phyloP scores from a whole-genome alignment of 2,113 vertebrate species.

The Sisor rabdophorus region DNA sequence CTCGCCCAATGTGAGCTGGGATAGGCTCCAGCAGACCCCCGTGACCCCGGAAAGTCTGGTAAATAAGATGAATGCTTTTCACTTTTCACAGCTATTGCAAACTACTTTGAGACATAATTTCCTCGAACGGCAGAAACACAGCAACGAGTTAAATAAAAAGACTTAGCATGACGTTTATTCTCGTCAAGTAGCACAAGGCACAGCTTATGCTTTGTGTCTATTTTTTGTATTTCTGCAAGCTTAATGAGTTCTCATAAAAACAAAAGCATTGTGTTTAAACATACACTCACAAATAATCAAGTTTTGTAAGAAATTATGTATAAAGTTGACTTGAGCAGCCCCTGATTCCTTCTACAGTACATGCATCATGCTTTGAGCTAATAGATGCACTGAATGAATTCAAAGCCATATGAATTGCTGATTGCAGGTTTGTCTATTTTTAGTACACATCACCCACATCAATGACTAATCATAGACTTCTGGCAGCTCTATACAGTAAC shows the following conservation, averaged over 20 bases:
- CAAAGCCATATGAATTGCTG: constrained; percentile 9
- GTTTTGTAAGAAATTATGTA: background rate
- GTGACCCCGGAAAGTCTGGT: no score
- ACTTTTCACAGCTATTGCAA: no score
- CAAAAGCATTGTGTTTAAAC: background rate
- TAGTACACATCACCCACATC: background rate
- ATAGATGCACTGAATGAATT: constrained; percentile 9
- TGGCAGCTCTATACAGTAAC: background rate
- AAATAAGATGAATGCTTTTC: no score
- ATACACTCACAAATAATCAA: background rate
- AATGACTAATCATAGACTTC: constrained; percentile 1
- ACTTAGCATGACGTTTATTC: background rate
- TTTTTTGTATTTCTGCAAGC: background rate
- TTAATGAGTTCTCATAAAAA: background rate
- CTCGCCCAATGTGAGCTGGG: no score
- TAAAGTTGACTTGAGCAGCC: background rate
- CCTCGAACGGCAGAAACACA: background rate
- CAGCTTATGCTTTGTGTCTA: background rate
- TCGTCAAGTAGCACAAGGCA: background rate
- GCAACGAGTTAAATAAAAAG: background rate
- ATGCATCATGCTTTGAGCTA: constrained; percentile 2
- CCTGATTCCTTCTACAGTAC: background rate
- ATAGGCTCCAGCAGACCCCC: no score
- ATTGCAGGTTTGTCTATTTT: constrained; percentile 29
- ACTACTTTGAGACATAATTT: no score